Evolutionary conservation across 2,888 invertebrate genomes (phyloP).

Genomic region (Apamea epomidion): DNA sequence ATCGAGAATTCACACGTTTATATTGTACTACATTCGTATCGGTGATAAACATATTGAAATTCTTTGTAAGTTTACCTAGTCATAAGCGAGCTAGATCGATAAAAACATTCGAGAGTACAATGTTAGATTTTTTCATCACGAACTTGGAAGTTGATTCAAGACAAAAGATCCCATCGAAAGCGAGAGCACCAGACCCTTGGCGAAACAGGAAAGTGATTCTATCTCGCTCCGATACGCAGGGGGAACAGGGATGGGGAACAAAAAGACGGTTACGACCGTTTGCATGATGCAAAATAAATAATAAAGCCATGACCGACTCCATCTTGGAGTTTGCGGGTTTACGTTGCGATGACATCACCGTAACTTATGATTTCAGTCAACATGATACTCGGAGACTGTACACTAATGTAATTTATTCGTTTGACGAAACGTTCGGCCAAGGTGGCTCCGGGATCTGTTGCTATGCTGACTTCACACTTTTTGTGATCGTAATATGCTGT

Average conservation of each 20-base stretch:
- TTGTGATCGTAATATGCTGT: constrained; percentile 63
- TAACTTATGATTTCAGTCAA: constrained; percentile 87
- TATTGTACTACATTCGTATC: constrained; percentile 57
- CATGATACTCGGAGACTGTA: constrained; percentile 75
- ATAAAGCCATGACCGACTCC: constrained; percentile 82
- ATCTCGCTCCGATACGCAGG: constrained; percentile 73
- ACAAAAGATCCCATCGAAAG: constrained; percentile 74
- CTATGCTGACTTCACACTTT: constrained; percentile 70
- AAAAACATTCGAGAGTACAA: constrained; percentile 33
- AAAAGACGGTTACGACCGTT: constrained; percentile 87
- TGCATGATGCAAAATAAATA: constrained; percentile 87
- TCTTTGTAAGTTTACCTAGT: constrained; percentile 39
- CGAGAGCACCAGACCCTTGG: constrained; percentile 78
- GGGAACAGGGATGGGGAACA: constrained; percentile 80
- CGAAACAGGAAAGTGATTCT: constrained; percentile 80
- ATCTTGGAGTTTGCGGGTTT: constrained; percentile 80
- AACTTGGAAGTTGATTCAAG: constrained; percentile 39
- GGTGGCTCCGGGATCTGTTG: constrained; percentile 72
- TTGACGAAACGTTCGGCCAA: constrained; percentile 73
- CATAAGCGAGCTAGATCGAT: constrained; percentile 40
- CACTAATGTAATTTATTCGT: constrained; percentile 74
- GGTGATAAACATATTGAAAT: constrained; percentile 61
- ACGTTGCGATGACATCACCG: constrained; percentile 86
- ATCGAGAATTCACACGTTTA: constrained; percentile 61
- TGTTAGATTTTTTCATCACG: constrained; percentile 35